These are phyloP conservation scores for Gracilinanus agilis DNA, from an alignment of 2,113 vertebrate genomes.

Conservation along the genomic window DNA sequence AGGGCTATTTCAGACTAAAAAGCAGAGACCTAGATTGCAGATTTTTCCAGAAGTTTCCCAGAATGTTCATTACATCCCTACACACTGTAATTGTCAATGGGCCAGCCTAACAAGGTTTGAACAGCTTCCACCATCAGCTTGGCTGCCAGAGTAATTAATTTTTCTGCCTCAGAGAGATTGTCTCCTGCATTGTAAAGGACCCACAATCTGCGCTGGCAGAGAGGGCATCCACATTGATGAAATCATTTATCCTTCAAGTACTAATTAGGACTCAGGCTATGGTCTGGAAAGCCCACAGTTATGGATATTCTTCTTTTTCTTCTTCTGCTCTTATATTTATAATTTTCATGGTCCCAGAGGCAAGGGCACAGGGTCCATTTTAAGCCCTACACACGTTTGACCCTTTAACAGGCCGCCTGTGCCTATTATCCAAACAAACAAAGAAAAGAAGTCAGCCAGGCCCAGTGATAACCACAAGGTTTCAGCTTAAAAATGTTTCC, in stretches of 20 bases:
- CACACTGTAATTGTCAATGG: background rate
- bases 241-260: background rate
- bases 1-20: background rate
- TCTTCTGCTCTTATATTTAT: background rate
- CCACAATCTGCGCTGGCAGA: background rate
- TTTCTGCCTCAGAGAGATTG: background rate
- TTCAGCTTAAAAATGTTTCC: conserved; percentile 78
- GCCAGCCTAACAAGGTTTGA: background rate
- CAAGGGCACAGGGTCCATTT: background rate
- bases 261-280: background rate
- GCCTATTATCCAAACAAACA: conserved; percentile 37
- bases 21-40: background rate
- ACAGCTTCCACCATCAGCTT: conserved; percentile 3
- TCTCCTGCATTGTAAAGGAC: background rate
- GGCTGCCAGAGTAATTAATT: conserved; percentile 5
- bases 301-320: background rate
- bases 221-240: background rate
- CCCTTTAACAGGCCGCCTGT: conserved; percentile 25
- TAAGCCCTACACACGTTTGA: conserved; percentile 41
- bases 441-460: conserved; percentile 64
- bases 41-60: background rate
- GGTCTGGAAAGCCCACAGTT: background rate
- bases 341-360: background rate
- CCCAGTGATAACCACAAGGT: conserved; percentile 74
- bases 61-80: background rate